These are phyloP conservation scores for Tanypteryx hageni DNA, from an alignment of 2,888 invertebrate species.

Conservation along the genomic window DNA sequence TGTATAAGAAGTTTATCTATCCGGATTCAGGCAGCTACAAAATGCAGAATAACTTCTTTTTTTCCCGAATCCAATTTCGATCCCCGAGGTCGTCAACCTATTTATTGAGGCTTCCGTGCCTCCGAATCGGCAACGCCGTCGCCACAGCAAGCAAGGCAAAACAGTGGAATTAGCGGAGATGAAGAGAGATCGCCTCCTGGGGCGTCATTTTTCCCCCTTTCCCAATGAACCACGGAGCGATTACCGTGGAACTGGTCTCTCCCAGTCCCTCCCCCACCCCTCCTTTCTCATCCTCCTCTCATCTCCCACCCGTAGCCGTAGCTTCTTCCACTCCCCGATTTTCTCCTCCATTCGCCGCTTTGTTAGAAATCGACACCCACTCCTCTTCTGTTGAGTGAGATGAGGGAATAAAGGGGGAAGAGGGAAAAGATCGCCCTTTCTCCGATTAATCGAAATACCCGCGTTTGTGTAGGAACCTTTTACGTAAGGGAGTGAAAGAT, in stretches of 20 bases:
- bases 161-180: slow-evolving; percentile 71
- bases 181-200: slow-evolving; percentile 71
- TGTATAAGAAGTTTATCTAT: too few species aligned
- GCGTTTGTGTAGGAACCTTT: neutral
- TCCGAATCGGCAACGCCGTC: slow-evolving; percentile 1
- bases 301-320: neutral
- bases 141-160: slow-evolving; percentile 55
- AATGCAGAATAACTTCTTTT: too few species aligned
- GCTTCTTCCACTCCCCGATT: neutral
- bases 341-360: slow-evolving; percentile 19
- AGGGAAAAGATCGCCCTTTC: neutral
- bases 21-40: too few species aligned
- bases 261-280: slow-evolving; percentile 30
- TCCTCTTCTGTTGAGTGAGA: neutral
- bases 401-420: neutral
- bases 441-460: neutral
- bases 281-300: slow-evolving; percentile 23
- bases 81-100: neutral
- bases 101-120: neutral
- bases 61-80: neutral
- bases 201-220: slow-evolving; percentile 72
- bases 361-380: neutral
- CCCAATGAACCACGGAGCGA: slow-evolving; percentile 71
- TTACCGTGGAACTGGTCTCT: slow-evolving; percentile 42
- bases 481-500: neutral